Conservation (phyloP, 2,113 vertebrate species). For the Solea solea region DNA sequence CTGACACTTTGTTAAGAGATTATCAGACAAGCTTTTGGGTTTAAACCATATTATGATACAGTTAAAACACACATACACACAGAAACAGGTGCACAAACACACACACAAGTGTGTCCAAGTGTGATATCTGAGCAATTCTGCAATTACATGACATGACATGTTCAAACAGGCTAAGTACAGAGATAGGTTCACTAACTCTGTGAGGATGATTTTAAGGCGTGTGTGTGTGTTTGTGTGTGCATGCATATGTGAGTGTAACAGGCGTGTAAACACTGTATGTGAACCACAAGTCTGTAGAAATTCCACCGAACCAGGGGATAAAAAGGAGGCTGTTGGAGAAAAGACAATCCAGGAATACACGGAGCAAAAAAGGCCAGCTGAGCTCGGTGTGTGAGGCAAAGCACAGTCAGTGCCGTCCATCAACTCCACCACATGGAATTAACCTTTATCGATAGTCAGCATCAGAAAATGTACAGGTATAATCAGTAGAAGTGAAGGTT, state of each 20-base stretch:
- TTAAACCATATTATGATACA: conserved; percentile 5
- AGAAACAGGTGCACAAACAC: conserved; percentile 12
- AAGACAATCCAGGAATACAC: too few species aligned
- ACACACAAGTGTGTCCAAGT: conserved; percentile 1
- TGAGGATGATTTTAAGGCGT: too few species aligned
- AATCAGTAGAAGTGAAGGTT: not conserved
- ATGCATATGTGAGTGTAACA: too few species aligned
- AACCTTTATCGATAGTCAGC: conserved; percentile 32
- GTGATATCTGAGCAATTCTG: conserved; percentile 61
- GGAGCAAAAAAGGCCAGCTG: conserved; percentile 18
- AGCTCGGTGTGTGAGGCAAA: conserved; percentile 28
- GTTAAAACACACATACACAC: conserved; percentile 23
- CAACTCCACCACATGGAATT: conserved; percentile 22
- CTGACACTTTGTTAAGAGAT: conserved; percentile 64
- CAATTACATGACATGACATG: conserved; percentile 64
- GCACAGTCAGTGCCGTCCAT: not conserved
- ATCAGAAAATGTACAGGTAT: conserved; percentile 23
- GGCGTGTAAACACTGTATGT: too few species aligned
- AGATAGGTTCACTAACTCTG: conserved; percentile 57
- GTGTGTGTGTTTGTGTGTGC: too few species aligned
- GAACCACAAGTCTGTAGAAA: too few species aligned
- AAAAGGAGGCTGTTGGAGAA: too few species aligned
- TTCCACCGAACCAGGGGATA: too few species aligned
- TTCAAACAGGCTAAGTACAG: conserved; percentile 51
- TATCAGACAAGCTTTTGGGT: conserved; percentile 69